Conservation (phyloP, 2,797 vertebrate species). For the Setipinna tenuifilis region DNA sequence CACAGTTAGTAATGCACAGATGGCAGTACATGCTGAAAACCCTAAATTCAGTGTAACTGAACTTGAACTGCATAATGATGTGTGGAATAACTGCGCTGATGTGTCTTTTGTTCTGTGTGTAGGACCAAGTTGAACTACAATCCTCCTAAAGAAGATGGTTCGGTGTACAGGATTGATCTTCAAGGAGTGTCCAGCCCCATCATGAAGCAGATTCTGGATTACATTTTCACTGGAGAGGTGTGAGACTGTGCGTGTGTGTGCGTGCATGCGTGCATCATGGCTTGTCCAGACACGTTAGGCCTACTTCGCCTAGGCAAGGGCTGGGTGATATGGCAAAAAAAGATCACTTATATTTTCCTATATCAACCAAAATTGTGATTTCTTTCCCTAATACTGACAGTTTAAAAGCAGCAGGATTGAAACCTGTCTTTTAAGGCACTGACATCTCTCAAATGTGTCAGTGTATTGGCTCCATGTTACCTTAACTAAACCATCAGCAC, state of each 20-base stretch:
- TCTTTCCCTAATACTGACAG: too few species aligned
- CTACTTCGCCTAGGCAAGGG: too few species aligned
- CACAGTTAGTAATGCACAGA: not conserved
- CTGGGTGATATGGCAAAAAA: too few species aligned
- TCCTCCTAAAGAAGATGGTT: slow-evolving; percentile 94
- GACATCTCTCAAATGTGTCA: too few species aligned
- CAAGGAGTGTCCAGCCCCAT: slow-evolving; percentile 92
- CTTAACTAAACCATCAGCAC: too few species aligned
- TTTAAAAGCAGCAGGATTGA: too few species aligned
- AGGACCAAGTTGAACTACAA: slow-evolving; percentile 98
- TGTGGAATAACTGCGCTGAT: not conserved
- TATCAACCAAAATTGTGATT: too few species aligned
- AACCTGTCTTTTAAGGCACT: too few species aligned
- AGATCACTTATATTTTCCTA: too few species aligned
- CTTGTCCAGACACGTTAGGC: not conserved
- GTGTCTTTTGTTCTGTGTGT: slow-evolving; percentile 25
- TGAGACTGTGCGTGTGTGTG: slow-evolving; percentile 47
- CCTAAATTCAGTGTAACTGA: not conserved
- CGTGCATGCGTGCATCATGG: not conserved
- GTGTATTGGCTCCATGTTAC: too few species aligned
- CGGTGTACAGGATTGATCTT: slow-evolving; percentile 92
- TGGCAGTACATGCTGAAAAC: not conserved
- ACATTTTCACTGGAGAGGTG: slow-evolving; percentile 97
- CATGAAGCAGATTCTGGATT: slow-evolving; percentile 97
- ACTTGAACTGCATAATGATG: not conserved